A percentile compares a stretch with the other conserved stretches of the same genome.
These are phyloP conservation scores for Machaerirhynchus nigripectus DNA, from an alignment of 2,113 vertebrate genomes.

Conservation along the genomic window DNA sequence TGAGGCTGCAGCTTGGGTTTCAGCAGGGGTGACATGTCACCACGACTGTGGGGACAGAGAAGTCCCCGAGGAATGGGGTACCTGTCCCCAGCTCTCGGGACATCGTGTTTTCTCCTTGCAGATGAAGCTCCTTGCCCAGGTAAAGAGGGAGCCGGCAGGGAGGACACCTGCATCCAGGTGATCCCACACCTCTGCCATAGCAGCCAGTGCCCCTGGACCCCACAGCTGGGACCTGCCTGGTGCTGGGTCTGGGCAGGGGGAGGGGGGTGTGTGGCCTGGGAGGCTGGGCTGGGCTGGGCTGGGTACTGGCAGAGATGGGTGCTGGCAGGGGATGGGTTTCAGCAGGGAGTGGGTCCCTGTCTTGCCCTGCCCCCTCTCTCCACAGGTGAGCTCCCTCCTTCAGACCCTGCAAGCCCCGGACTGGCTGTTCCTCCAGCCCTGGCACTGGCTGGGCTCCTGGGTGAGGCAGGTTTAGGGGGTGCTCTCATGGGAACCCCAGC, in stretches of 20 bases:
- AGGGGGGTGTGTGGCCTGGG: no score
- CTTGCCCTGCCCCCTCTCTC: not conserved
- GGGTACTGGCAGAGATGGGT: not conserved
- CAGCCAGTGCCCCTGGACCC: rapidly evolving
- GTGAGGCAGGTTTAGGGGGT: not conserved
- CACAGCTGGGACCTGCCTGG: not conserved
- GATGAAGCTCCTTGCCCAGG: constrained; percentile 25
- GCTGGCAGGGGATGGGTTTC: not conserved
- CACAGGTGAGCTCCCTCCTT: constrained; percentile 11
- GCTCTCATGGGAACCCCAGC: not conserved
- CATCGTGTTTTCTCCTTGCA: not conserved
- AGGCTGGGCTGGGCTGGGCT: not conserved
- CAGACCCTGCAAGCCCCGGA: not conserved
- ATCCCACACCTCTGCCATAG: not conserved
- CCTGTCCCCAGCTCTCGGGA: not conserved
- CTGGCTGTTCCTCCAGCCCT: not conserved
- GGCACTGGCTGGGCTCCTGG: constrained; percentile 28
- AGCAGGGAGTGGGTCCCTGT: not conserved
- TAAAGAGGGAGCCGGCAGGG: not conserved
- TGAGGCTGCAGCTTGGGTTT: rapidly evolving
- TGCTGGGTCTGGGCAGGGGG: not conserved
- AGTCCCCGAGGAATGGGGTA: rapidly evolving
- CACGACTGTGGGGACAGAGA: not conserved
- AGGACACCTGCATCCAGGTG: not conserved
- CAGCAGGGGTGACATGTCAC: rapidly evolving